phyloP scores from a whole-genome alignment of 2,113 vertebrate species.

The Nicator chloris region DNA sequence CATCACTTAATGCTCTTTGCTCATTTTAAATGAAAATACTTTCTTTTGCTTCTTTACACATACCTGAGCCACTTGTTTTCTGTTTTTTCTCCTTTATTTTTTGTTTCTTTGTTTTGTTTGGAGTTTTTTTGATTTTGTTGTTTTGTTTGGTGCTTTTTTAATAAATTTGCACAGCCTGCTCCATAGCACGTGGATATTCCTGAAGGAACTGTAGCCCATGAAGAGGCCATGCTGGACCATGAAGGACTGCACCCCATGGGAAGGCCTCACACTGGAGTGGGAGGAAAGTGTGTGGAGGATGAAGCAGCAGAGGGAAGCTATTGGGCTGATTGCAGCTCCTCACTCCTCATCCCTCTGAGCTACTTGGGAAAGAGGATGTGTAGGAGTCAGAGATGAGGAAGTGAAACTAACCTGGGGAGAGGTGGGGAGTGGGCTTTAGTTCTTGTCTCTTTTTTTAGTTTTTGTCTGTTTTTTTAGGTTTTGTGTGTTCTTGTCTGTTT shows the following conservation, averaged over 20 bases:
- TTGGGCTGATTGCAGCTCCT: not conserved
- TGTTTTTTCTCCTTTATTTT: not conserved
- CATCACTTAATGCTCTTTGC: not conserved
- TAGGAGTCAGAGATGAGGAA: accelerated
- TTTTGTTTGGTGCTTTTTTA: not conserved
- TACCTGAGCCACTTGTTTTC: not conserved
- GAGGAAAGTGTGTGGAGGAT: not conserved
- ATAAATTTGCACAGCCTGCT: not conserved
- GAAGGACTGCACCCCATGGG: not conserved
- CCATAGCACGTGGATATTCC: not conserved
- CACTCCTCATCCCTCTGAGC: accelerated
- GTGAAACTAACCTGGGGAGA: not conserved
- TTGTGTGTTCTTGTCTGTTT: not conserved
- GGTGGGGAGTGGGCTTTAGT: accelerated
- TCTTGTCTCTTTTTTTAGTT: not conserved
- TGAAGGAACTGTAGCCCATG: not conserved
- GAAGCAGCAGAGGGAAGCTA: not conserved
- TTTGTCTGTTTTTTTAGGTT: not conserved
- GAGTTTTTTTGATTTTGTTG: not conserved
- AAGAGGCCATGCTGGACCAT: not conserved
- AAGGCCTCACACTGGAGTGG: accelerated
- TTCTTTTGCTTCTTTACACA: not conserved
- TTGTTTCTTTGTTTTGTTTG: not conserved
- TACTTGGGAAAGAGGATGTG: accelerated
- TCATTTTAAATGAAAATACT: not conserved